Evolutionary conservation across 1,140 invertebrate genomes (phyloP).

Genomic region (Megathymus violae): DNA sequence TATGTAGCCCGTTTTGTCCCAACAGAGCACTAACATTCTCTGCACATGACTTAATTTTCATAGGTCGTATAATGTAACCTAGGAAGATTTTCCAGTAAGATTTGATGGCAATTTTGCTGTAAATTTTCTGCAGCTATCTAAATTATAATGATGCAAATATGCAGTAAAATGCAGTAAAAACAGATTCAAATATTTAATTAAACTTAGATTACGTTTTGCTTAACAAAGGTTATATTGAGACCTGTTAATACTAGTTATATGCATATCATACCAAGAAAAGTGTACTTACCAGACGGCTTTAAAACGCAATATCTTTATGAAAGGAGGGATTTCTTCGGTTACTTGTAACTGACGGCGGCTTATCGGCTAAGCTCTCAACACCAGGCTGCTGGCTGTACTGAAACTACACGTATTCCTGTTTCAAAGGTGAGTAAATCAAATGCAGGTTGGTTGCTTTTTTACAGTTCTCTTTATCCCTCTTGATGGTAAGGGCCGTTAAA

Average conservation of each 20-base stretch:
- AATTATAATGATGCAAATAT: too few relatives aligned
- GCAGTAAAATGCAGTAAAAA: too few relatives aligned
- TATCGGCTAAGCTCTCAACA: constrained; percentile 8
- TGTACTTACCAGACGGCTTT: constrained; percentile 3
- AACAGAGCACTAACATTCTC: background rate
- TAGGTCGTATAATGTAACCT: background rate
- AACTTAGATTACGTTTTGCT: too few relatives aligned
- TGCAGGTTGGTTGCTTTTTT: background rate
- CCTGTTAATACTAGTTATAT: too few relatives aligned
- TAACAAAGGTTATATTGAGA: too few relatives aligned
- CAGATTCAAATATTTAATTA: too few relatives aligned
- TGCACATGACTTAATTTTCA: background rate
- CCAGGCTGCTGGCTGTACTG: background rate
- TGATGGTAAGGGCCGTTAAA: too few relatives aligned
- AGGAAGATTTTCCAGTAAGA: too few relatives aligned
- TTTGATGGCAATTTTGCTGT: too few relatives aligned
- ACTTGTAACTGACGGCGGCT: constrained; percentile 13
- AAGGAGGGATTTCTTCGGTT: constrained; percentile 27
- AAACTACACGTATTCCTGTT: background rate
- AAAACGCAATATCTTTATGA: constrained; percentile 30
- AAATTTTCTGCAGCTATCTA: too few relatives aligned
- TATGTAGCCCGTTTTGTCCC: background rate
- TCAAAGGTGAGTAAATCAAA: background rate
- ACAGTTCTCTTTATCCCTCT: too few relatives aligned
- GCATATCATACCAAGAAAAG: too few relatives aligned